A percentile compares a stretch with the other conserved stretches of the same genome.
phyloP scores from a whole-genome alignment of 2,888 invertebrate genomes.

The Slavum lentiscoides region DNA sequence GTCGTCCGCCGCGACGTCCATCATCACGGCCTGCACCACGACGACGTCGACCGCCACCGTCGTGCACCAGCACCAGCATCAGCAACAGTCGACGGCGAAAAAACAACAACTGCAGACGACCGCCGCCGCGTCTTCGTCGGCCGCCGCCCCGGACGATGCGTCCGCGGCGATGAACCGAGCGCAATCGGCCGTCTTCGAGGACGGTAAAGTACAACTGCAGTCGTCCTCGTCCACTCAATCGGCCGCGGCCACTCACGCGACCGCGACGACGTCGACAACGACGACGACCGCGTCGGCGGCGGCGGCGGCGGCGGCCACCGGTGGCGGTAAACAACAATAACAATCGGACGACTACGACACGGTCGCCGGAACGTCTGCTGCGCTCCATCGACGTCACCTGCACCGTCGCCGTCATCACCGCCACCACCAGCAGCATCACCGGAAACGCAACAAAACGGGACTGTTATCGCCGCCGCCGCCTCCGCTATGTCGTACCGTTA shows the following conservation, averaged over 20 bases:
- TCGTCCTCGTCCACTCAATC: background rate
- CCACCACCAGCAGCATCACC: conserved; percentile 1
- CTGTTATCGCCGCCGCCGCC: too few species aligned
- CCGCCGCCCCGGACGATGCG: background rate
- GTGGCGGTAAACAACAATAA: conserved; percentile 8
- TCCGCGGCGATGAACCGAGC: background rate
- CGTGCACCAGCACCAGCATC: background rate
- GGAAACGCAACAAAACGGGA: background rate
- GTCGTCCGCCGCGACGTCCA: background rate
- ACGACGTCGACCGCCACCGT: background rate
- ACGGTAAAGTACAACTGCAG: background rate
- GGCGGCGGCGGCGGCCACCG: background rate
- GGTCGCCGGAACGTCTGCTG: background rate
- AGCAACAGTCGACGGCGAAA: background rate
- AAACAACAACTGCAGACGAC: too few species aligned
- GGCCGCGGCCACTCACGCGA: background rate
- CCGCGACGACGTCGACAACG: background rate
- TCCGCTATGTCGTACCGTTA: background rate
- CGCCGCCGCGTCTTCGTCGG: background rate
- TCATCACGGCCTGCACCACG: background rate
- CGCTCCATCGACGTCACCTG: conserved; percentile 2
- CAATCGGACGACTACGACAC: conserved; percentile 9
- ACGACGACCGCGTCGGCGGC: background rate
- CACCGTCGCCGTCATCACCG: conserved; percentile 4
- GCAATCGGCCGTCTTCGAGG: background rate